These are phyloP conservation scores for Drosophila varians DNA, from an alignment of 1,140 invertebrate species.

Conservation along the genomic window DNA sequence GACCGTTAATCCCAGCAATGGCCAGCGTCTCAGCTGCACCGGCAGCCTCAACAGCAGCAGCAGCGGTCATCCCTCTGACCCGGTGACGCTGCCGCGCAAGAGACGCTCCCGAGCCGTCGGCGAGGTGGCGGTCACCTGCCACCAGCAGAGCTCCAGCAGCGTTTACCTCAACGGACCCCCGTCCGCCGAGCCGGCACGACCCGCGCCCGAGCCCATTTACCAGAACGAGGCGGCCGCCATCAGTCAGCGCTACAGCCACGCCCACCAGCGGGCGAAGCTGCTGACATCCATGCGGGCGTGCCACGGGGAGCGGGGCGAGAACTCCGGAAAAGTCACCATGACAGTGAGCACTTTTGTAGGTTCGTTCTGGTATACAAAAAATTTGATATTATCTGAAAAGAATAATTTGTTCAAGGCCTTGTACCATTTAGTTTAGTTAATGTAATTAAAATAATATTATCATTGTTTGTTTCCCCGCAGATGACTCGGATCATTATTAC, in stretches of 20 bases:
- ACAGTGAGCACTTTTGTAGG: slow-evolving; percentile 80
- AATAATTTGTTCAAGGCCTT: neutral
- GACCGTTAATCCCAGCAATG: slow-evolving; percentile 29
- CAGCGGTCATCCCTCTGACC: slow-evolving; percentile 26
- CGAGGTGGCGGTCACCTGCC: slow-evolving; percentile 77
- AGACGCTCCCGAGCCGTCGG: slow-evolving; percentile 77
- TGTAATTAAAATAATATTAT: neutral
- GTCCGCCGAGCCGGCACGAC: slow-evolving; percentile 16
- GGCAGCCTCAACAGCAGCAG: slow-evolving; percentile 48
- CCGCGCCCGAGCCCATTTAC: slow-evolving; percentile 67
- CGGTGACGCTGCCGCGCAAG: slow-evolving; percentile 73
- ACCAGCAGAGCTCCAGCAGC: slow-evolving; percentile 49
- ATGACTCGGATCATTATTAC: slow-evolving; percentile 86
- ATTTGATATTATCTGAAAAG: neutral
- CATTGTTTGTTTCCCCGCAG: slow-evolving; percentile 21
- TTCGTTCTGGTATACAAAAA: slow-evolving; percentile 43
- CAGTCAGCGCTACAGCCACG: slow-evolving; percentile 39
- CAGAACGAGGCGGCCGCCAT: slow-evolving; percentile 68
- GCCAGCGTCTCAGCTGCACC: slow-evolving; percentile 48
- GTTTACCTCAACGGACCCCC: slow-evolving; percentile 70
- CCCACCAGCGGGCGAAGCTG: slow-evolving; percentile 18
- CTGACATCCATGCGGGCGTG: slow-evolving; percentile 56
- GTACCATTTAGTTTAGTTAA: too few species aligned
- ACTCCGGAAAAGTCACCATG: slow-evolving; percentile 42
- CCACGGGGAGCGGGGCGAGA: slow-evolving; percentile 25